Evolutionary conservation across 2,113 vertebrate species (phyloP).

Genomic region (Lamprologus sp.): DNA sequence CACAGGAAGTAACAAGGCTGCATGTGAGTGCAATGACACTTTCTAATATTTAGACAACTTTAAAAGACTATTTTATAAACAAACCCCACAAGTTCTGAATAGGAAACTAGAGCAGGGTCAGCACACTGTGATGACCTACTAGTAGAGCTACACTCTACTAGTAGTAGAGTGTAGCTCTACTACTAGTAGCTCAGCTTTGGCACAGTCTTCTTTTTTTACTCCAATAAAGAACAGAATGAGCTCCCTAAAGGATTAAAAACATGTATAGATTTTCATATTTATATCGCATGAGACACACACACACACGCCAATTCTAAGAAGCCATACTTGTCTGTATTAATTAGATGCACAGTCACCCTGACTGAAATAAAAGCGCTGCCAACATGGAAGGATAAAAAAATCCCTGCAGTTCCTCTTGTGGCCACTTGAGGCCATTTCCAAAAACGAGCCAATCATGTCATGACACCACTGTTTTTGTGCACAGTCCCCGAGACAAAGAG

Average conservation of each 20-base stretch:
- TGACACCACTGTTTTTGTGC: rapidly evolving
- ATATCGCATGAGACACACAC: not conserved
- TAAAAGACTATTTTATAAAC: not conserved
- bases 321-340: not conserved
- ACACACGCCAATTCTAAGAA: not conserved
- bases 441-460: not conserved
- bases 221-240: not conserved
- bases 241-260: not conserved
- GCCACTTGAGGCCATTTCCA: not conserved
- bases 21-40: not conserved
- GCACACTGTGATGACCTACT: not conserved
- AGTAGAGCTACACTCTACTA: not conserved
- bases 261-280: not conserved
- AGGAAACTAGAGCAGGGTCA: not conserved
- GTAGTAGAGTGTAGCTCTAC: not conserved
- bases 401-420: not conserved
- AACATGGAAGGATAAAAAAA: not conserved
- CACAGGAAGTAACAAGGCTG: not conserved
- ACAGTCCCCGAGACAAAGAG: not conserved
- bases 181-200: not conserved
- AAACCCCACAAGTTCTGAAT: not conserved
- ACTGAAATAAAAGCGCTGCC: not conserved
- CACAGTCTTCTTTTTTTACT: not conserved
- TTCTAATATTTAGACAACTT: not conserved
- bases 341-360: not conserved